A percentile compares a stretch with the other conserved stretches of the same genome.
These are phyloP conservation scores for Plutella xylostella DNA, from an alignment of 2,888 invertebrate genomes.

Conservation along the genomic window DNA sequence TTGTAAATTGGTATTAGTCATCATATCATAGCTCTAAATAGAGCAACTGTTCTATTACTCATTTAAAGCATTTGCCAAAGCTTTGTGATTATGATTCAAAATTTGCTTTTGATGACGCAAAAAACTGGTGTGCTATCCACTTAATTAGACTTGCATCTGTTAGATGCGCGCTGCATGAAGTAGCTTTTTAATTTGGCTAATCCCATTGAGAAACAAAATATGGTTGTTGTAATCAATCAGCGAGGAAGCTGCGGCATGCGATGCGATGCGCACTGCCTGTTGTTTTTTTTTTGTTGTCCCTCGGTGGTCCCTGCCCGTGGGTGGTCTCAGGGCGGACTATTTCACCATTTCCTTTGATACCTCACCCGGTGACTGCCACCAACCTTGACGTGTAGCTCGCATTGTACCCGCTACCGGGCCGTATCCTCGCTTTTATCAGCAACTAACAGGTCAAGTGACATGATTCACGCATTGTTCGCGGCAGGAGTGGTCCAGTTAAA, in stretches of 20 bases:
- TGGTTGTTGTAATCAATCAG: constrained; percentile 20
- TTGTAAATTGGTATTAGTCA: no score
- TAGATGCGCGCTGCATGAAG: no score
- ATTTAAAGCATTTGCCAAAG: no score
- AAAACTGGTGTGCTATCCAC: no score
- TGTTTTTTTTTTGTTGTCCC: constrained; percentile 31
- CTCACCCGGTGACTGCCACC: not conserved
- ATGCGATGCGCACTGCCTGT: constrained; percentile 24
- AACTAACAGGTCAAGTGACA: constrained; percentile 23
- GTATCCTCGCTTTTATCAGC: constrained; percentile 5
- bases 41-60: no score
- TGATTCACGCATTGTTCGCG: constrained; percentile 55
- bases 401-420: not conserved
- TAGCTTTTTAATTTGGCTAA: not conserved
- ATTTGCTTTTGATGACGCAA: no score
- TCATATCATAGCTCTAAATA: no score
- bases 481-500: constrained; percentile 54
- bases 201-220: constrained; percentile 2
- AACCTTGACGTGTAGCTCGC: not conserved
- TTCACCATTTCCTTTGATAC: constrained; percentile 12
- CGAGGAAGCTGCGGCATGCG: constrained; percentile 26
- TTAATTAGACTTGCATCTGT: no score
- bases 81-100: no score
- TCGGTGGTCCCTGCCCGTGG: constrained; percentile 26
- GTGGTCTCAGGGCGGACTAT: constrained; percentile 33